phyloP scores from a whole-genome alignment of 1,140 invertebrate genomes.

The Meloidogyne exigua region DNA sequence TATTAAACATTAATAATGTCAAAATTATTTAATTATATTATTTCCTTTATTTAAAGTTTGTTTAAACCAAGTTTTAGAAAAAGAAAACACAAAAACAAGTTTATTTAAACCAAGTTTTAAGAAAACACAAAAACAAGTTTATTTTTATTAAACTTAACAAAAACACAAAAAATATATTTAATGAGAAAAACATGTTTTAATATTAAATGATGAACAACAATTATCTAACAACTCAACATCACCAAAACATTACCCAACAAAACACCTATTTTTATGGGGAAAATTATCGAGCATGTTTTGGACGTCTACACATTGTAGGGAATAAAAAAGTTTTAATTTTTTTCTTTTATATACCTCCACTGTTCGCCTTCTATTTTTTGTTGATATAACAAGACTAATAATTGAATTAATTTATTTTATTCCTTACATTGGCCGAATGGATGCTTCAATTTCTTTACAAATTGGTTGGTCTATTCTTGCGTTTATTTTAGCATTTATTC shows the following conservation, averaged over 20 bases:
- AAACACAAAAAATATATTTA: no score
- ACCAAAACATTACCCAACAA: background rate
- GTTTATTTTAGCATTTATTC: conserved; percentile 2
- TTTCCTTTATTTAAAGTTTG: no score
- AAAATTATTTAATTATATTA: no score
- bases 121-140: background rate
- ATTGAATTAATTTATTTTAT: conserved; percentile 19
- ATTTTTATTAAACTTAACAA: no score
- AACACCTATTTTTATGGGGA: conserved; percentile 11
- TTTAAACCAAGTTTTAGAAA: background rate
- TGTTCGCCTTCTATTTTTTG: background rate
- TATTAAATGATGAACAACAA: background rate
- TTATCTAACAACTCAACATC: background rate
- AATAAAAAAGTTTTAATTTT: background rate
- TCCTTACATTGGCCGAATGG: conserved; percentile 17
- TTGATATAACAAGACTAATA: conserved; percentile 4
- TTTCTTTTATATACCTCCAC: background rate
- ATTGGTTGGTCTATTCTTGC: conserved; percentile 21
- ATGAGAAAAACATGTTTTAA: background rate
- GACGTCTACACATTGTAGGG: conserved; percentile 18
- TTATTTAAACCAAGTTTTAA: background rate
- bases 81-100: background rate
- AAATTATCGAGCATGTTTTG: conserved; percentile 22
- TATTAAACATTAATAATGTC: no score
- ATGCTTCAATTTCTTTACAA: conserved; percentile 15